Percentiles rank a stretch among this genome's conserved stretches.
phyloP scores from a whole-genome alignment of 2,888 invertebrate species.

The Philhelius pedissequus region DNA sequence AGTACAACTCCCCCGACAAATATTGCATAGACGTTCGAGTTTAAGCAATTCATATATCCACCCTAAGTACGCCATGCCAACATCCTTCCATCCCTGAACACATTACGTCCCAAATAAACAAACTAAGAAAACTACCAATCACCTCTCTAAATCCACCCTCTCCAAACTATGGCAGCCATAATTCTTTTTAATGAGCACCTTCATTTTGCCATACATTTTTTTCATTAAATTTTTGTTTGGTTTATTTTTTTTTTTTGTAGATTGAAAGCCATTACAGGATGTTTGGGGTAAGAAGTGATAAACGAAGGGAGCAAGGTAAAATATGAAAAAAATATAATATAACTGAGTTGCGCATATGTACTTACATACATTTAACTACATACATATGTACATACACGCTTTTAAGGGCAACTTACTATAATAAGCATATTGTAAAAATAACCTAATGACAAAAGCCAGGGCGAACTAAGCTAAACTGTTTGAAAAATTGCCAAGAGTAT shows the following conservation, averaged over 20 bases:
- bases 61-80: background rate
- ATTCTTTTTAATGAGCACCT: constrained; percentile 25
- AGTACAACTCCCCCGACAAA: background rate
- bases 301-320: background rate
- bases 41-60: background rate
- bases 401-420: no score
- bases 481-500: no score
- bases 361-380: no score
- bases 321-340: background rate
- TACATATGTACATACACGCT: no score
- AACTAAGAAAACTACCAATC: background rate
- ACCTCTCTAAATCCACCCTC: constrained; percentile 8
- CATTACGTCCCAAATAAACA: constrained; percentile 6
- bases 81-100: background rate
- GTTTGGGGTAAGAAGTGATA: background rate
- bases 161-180: constrained; percentile 52
- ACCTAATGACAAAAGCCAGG: no score
- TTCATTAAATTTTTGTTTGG: background rate
- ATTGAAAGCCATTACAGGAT: background rate
- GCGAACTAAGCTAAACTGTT: no score
- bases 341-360: background rate
- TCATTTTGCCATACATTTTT: constrained; percentile 26
- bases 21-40: background rate
- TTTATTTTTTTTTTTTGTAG: background rate
- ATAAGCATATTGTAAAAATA: no score